phyloP scores from a whole-genome alignment of 2,113 vertebrate species.

The Cynopterus brachyotis region DNA sequence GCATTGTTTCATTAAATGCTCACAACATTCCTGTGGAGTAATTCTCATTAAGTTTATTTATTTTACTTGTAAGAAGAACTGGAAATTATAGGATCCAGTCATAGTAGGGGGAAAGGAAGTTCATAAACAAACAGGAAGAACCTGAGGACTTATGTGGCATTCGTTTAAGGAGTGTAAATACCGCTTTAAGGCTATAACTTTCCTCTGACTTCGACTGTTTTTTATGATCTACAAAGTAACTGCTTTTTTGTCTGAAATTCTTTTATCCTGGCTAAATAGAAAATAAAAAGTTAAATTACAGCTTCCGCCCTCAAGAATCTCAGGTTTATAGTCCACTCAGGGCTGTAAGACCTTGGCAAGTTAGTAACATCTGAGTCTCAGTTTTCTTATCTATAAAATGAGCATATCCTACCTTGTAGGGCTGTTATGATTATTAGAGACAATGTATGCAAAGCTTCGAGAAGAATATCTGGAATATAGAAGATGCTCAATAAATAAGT shows the following conservation, averaged over 20 bases:
- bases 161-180: neutral
- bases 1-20: neutral
- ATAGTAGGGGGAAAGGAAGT: neutral
- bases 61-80: neutral
- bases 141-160: neutral
- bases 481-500: neutral
- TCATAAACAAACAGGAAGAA: neutral
- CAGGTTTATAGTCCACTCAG: neutral
- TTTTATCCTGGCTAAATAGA: neutral
- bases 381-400: constrained; percentile 32
- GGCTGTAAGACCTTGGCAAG: neutral
- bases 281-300: neutral
- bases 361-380: neutral
- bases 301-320: neutral
- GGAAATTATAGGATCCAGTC: neutral
- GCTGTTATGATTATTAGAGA: neutral
- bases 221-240: neutral
- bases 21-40: neutral
- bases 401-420: neutral
- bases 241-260: neutral
- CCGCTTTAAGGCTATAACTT: neutral
- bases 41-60: neutral
- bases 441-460: neutral
- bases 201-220: neutral
- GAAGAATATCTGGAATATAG: neutral